A percentile compares a stretch with the other conserved stretches of the same genome.
These are phyloP conservation scores for Harmothoe impar DNA, from an alignment of 2,888 invertebrate species.

Conservation along the genomic window DNA sequence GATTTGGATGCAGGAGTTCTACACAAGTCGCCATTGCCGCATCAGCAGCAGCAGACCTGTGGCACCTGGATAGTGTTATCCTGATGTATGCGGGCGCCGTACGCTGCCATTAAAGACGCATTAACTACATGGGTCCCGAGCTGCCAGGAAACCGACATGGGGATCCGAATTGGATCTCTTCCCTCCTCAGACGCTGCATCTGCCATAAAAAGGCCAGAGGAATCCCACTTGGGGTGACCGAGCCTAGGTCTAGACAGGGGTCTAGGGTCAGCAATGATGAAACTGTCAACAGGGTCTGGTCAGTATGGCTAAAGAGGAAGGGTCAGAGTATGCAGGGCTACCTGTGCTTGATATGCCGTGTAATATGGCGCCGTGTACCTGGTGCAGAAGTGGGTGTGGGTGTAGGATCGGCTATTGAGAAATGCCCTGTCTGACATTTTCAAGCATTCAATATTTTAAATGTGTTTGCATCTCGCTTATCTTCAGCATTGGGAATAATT, in stretches of 20 bases:
- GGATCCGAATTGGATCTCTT: background rate
- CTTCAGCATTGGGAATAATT: too few relatives aligned
- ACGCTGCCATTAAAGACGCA: slow-evolving; percentile 12
- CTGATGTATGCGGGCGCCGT: background rate
- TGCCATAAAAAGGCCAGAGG: background rate
- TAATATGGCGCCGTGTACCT: too few relatives aligned
- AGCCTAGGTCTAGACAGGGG: background rate
- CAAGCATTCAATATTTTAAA: too few relatives aligned
- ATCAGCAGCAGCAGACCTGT: background rate
- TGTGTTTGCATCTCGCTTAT: too few relatives aligned
- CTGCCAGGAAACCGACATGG: background rate
- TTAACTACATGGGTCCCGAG: background rate
- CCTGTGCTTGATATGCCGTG: too few relatives aligned
- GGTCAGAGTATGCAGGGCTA: too few relatives aligned
- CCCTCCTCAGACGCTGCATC: background rate
- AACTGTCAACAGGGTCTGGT: background rate
- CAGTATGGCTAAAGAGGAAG: background rate
- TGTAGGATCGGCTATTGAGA: too few relatives aligned
- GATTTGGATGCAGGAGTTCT: too few relatives aligned
- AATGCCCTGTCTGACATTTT: too few relatives aligned
- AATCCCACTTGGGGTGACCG: background rate
- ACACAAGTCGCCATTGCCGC: background rate
- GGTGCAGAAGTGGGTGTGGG: too few relatives aligned
- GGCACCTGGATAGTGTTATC: background rate
- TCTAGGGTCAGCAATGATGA: background rate